Evolutionary conservation across 2,113 vertebrate genomes (phyloP).

Genomic region (Pelecanus crispus): DNA sequence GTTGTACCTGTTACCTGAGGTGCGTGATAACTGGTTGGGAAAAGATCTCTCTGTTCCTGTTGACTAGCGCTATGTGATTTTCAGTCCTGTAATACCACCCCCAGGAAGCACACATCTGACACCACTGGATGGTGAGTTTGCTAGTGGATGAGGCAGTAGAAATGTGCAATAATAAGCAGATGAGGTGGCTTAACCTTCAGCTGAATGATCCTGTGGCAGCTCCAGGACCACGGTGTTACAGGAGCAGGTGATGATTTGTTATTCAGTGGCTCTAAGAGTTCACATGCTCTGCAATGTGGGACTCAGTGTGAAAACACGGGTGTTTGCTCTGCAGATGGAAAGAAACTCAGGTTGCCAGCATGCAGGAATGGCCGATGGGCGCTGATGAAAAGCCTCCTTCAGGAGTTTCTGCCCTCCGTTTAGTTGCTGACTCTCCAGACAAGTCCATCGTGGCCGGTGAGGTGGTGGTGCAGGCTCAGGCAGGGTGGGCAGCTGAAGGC

Average conservation of each 20-base stretch:
- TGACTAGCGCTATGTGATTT: not conserved
- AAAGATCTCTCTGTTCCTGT: not conserved
- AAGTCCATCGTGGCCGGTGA: not conserved
- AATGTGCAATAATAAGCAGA: not conserved
- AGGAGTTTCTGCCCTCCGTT: not conserved
- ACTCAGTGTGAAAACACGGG: not conserved
- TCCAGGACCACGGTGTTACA: not conserved
- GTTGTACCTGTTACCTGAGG: not conserved
- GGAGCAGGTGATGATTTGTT: not conserved
- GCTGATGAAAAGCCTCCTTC: not conserved
- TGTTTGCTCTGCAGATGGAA: not conserved
- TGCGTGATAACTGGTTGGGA: not conserved
- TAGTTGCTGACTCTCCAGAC: not conserved
- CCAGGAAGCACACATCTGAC: not conserved
- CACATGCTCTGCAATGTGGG: not conserved
- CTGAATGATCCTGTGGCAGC: not conserved
- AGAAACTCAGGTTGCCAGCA: not conserved
- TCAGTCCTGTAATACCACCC: not conserved
- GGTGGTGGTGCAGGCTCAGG: not conserved
- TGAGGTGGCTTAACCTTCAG: not conserved
- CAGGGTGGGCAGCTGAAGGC: not conserved
- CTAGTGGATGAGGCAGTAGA: not conserved
- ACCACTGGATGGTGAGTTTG: not conserved
- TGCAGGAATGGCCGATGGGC: not conserved
- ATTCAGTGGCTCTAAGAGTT: not conserved